Percentiles rank a stretch among this genome's conserved stretches.
These are phyloP conservation scores for Brachyalestes nurse DNA, from an alignment of 2,797 vertebrate genomes.

Conservation along the genomic window DNA sequence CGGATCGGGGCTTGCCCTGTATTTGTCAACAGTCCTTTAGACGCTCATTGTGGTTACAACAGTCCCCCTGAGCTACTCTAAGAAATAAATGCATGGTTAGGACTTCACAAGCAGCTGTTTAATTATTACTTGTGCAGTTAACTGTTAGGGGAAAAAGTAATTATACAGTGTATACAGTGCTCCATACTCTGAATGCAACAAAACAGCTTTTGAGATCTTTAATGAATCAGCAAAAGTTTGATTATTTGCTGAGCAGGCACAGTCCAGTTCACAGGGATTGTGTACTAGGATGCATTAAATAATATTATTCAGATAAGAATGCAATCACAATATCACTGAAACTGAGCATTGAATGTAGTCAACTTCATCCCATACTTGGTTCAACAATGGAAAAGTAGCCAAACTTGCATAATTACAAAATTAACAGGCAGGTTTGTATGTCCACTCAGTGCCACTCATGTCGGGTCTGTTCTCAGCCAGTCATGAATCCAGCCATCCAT, in stretches of 20 bases:
- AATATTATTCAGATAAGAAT: neutral
- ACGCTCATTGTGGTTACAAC: neutral
- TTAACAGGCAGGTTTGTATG: neutral
- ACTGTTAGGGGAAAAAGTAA: neutral
- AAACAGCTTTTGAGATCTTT: neutral
- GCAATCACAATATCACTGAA: neutral
- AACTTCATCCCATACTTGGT: neutral
- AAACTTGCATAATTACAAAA: neutral
- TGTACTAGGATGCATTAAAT: neutral
- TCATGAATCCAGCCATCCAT: slow-evolving; percentile 9
- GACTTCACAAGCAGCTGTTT: neutral
- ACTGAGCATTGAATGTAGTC: too few species aligned
- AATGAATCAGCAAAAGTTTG: neutral
- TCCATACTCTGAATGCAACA: neutral
- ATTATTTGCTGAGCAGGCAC: neutral
- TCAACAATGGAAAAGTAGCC: neutral
- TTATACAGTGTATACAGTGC: neutral
- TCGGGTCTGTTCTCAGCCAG: neutral
- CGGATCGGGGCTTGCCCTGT: neutral
- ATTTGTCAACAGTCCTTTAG: too few species aligned
- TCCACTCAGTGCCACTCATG: neutral
- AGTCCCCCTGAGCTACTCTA: neutral
- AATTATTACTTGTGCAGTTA: neutral
- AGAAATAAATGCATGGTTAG: neutral
- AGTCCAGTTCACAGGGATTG: neutral